A percentile compares a stretch with the other conserved stretches of the same genome.
Evolutionary conservation across 1,140 invertebrate genomes (phyloP).

Genomic region (Cryptotermes secundus): DNA sequence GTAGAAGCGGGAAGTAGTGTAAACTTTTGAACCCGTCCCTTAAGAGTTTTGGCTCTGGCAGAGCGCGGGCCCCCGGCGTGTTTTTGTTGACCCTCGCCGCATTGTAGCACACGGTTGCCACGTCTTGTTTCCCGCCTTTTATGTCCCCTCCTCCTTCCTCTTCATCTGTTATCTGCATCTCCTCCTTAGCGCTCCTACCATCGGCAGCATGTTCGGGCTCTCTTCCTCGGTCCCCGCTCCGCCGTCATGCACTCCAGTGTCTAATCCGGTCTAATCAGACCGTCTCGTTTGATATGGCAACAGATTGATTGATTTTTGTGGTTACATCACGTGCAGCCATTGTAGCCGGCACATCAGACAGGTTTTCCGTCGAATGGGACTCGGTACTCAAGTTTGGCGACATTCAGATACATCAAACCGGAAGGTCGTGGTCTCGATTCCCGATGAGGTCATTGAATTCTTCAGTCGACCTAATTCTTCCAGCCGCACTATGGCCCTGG

Average conservation of each 20-base stretch:
- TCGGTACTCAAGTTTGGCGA: not conserved
- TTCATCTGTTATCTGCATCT: conserved; percentile 10
- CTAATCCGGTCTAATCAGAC: not conserved
- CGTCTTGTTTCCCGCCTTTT: not conserved
- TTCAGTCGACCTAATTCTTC: too few species aligned
- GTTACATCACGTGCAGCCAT: not conserved
- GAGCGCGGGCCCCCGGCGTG: not conserved
- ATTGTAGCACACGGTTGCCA: conserved; percentile 6
- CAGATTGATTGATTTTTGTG: not conserved
- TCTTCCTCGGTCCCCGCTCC: not conserved
- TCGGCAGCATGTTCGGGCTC: not conserved
- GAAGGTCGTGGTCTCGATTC: too few species aligned
- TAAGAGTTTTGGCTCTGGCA: not conserved
- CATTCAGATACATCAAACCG: too few species aligned
- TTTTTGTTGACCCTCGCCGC: conserved; percentile 5
- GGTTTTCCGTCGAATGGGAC: not conserved
- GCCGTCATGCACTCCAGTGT: not conserved
- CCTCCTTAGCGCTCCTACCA: not conserved
- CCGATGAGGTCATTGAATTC: too few species aligned
- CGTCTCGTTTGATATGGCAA: not conserved
- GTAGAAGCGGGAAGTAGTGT: not conserved
- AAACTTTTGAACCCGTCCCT: not conserved
- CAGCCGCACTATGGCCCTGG: too few species aligned
- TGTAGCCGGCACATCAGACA: not conserved
- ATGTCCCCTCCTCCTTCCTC: not conserved